Base-by-base conservation (phyloP, 2,888 invertebrate species). In the Autographa pulchrina region DNA sequence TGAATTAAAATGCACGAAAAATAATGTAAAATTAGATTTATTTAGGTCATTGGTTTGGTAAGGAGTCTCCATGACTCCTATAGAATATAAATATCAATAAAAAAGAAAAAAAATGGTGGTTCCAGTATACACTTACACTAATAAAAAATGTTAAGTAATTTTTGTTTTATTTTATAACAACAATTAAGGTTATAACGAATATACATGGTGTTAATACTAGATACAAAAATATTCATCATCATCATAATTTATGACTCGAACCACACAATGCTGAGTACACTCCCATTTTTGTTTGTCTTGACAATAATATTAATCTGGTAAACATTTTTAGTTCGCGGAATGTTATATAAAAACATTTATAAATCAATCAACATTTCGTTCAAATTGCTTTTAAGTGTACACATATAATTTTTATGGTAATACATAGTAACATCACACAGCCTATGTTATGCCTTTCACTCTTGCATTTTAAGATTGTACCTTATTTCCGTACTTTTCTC, bases 31-130 rank as follows among this genome's bases (percentile, higher is more conserved):
- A 78, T 83, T 74, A 80, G 75, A 70, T 83, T 77, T 81, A 84
- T 81, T 81, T 84, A 82, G 65, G 70, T 70, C 79, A 87, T 87
- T 85, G 90, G 89, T 90, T 89, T 90, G 91, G 91, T 88, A 83
- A 80, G 80, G 86, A 84, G 86, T 73, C 84, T 69, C 75, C 76
- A 75, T 64, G 80, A 68, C 72, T 68, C 78, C 77, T 83, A 80
- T 84, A 83, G 78, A 75, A 82, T 83, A 81, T 79, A 77, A 80
- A 75, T 74, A 78, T 66, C 60, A 76, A 80, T 80, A 83, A 77
- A 83, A 81, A 78, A 78, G 70, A 68, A 78, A 83, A 82, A 84
- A 78, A 75, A 73, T 81, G 84, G 86, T 87, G 88, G 87, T 89
- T 89, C 83, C 85, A 87, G 83, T 88, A 87, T 86, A 88, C 81